phyloP scores from a whole-genome alignment of 2,888 invertebrate species.

The Hirtodrosophila cameraria region DNA sequence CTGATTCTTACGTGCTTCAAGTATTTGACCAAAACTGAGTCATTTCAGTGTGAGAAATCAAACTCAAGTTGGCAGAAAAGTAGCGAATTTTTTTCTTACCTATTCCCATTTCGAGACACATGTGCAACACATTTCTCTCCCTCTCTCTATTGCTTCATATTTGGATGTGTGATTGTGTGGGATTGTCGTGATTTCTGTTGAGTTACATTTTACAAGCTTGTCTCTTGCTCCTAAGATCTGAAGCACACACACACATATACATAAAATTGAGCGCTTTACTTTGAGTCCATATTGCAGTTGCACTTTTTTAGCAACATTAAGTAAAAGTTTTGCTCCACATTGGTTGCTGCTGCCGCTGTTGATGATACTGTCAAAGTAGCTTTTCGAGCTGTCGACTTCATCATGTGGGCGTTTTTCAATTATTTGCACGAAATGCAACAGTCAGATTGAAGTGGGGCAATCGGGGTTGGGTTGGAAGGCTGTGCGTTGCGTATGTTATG shows the following conservation, averaged over 20 bases:
- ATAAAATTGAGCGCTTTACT: constrained; percentile 4
- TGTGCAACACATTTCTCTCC: constrained; percentile 24
- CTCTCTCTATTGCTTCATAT: constrained; percentile 17
- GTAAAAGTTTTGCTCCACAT: constrained; percentile 50
- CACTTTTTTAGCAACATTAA: constrained; percentile 45
- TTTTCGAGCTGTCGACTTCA: constrained; percentile 34
- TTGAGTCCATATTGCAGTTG: constrained; percentile 16
- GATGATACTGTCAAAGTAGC: constrained; percentile 51
- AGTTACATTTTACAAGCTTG: constrained; percentile 36
- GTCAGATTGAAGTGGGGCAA: constrained; percentile 12
- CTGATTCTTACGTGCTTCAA: constrained; percentile 51
- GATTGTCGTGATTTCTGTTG: constrained; percentile 30
- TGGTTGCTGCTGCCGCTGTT: constrained; percentile 13
- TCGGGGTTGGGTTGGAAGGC: neutral
- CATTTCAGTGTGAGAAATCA: constrained; percentile 32
- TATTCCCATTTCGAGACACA: constrained; percentile 45
- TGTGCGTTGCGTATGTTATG: constrained; percentile 42
- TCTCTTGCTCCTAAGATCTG: constrained; percentile 12
- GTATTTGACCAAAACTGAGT: constrained; percentile 35
- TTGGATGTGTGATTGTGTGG: constrained; percentile 29
- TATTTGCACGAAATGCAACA: constrained; percentile 68
- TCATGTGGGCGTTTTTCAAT: constrained; percentile 69
- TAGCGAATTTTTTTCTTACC: constrained; percentile 24
- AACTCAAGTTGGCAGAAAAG: constrained; percentile 20
- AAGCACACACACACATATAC: neutral